Base-by-base conservation (phyloP, 2,888 invertebrate genomes). In the Trichopoda pennipes region DNA sequence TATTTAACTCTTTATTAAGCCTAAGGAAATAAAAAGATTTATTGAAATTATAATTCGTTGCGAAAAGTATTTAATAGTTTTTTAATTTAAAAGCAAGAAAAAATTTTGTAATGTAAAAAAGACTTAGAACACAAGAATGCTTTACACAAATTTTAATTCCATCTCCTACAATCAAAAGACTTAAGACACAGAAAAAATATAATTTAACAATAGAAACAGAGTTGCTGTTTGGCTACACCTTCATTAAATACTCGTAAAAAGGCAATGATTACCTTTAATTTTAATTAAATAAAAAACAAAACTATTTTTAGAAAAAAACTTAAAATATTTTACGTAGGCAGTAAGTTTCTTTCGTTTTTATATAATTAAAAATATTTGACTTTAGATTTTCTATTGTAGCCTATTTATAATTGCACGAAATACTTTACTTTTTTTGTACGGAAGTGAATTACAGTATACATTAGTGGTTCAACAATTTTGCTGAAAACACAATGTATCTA, bases 21-120 rank as follows among this genome's bases (percentile, higher is more conserved):
- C 69, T 58, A 17, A 63, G 63, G 81, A n/a, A 64, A 69, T 69
- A 44, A 60, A 44, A 17, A 64, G 23, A 64, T 58, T 69, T 77
- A 81, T 35, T 21, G 28, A 58, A 64, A 47, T 72, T 61, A 70
- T 63, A 66, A 53, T 66, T 66, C 42, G 16, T 55, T 72, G 16
- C n/a, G 14, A 42, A 68, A 38, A 55, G 32, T 72, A 12, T 38
- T 38, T 38, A 12, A 56, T 21, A 49, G 17, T 12, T 72, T 35
- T 42, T 69, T 19, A 75, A 56, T 17, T 69, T 38, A 17, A 32
- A 4, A 38, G 63, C 38, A 9, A 19, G 28, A 19, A 12, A n/a
- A 53, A 44, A 53, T 21, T 19, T 61, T 35, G n/a, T 14, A 66
- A 51, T 14, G 47, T 8, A 9, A 16, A 64, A 73, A 70, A 56